Conservation (phyloP, 2,113 vertebrate species). For the Notarius quadriscutis region DNA sequence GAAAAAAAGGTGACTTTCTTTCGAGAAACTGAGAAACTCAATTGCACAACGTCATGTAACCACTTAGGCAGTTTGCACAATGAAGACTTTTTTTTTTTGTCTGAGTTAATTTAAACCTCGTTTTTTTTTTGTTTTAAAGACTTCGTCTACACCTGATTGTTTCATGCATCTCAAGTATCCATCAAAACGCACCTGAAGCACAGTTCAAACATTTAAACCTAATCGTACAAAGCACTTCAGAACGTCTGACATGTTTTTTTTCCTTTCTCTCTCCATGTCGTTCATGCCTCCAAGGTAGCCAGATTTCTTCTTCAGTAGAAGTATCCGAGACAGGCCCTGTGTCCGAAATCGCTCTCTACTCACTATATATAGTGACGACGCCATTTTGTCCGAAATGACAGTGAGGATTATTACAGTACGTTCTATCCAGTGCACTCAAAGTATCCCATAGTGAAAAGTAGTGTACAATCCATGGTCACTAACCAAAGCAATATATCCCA, state of each 20-base stretch:
- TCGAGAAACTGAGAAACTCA: slow-evolving; percentile 28
- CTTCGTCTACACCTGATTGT: neutral
- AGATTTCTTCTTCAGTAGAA: neutral
- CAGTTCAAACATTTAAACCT: neutral
- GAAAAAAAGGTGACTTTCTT: slow-evolving; percentile 48
- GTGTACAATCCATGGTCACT: too few relatives aligned
- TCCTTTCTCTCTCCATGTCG: neutral
- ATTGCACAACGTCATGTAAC: slow-evolving; percentile 29
- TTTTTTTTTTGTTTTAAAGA: neutral
- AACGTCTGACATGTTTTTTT: neutral
- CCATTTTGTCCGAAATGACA: too few relatives aligned
- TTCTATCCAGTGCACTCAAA: too few relatives aligned
- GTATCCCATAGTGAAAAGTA: too few relatives aligned
- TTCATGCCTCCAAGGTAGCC: neutral
- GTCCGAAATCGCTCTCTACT: too few relatives aligned
- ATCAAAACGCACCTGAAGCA: neutral
- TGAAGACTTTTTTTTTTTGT: neutral
- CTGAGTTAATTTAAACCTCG: slow-evolving; percentile 15
- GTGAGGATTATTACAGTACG: too few relatives aligned
- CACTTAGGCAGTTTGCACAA: slow-evolving; percentile 20
- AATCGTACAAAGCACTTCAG: neutral
- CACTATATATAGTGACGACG: too few relatives aligned
- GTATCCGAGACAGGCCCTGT: neutral
- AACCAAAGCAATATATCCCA: too few relatives aligned
- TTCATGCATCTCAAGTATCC: slow-evolving; percentile 20